Conservation (phyloP, 2,113 vertebrate genomes). For the Sinocyclocheilus maitianheensis region DNA sequence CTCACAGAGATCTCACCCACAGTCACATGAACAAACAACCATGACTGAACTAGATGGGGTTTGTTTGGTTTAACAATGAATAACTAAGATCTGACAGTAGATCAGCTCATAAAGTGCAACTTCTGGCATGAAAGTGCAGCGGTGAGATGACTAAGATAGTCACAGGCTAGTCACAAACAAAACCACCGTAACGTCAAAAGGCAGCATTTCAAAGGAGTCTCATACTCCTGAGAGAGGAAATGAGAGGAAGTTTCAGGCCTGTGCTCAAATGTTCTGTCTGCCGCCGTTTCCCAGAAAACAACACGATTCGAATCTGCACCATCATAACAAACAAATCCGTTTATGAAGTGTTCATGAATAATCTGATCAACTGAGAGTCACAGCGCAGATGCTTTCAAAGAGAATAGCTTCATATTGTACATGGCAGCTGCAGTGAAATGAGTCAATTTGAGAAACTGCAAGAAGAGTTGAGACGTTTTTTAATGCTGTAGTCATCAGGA, state of each 20-base stretch:
- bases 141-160: background rate
- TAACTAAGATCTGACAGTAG: background rate
- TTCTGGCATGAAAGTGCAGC: background rate
- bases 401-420: background rate
- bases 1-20: background rate
- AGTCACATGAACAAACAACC: background rate
- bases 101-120: background rate
- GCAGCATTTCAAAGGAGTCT: constrained; percentile 12
- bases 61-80: background rate
- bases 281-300: constrained; percentile 35
- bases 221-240: constrained; percentile 13
- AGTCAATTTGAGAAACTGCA: background rate
- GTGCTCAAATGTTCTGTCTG: background rate
- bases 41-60: background rate
- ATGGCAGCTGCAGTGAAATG: background rate
- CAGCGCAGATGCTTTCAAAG: background rate
- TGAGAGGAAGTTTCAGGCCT: constrained; percentile 38
- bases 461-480: background rate
- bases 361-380: background rate
- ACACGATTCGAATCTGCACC: constrained; percentile 10
- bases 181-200: constrained; percentile 3
- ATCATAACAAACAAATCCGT: constrained; percentile 5
- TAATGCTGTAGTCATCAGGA: background rate
- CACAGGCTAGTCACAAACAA: background rate
- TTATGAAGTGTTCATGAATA: background rate